Conservation (phyloP, 2,888 invertebrate genomes). For the Acrobasis consociella region DNA sequence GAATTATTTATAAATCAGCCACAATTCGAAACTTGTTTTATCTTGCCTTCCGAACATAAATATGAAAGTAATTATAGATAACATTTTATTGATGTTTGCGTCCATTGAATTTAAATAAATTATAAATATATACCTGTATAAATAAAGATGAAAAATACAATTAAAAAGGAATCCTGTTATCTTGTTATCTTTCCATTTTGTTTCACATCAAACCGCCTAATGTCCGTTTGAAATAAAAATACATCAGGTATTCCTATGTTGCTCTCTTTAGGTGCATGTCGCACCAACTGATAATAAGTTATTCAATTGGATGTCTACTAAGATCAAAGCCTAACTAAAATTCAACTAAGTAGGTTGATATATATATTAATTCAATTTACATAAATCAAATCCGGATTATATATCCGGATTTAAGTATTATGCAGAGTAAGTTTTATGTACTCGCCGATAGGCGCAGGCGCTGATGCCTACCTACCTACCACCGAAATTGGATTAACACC, state of each 20-base stretch:
- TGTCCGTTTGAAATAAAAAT: conserved; percentile 35
- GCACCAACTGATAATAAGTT: not conserved
- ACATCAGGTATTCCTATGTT: not conserved
- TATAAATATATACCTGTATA: not conserved
- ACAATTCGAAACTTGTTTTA: not conserved
- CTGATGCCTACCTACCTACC: not conserved
- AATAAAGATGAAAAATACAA: not conserved
- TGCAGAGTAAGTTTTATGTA: no score
- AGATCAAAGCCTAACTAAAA: no score
- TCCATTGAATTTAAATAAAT: not conserved
- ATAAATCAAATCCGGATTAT: no score
- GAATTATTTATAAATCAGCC: not conserved
- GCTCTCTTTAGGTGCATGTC: not conserved
- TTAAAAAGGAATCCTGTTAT: conserved; percentile 6
- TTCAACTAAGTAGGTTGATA: no score
- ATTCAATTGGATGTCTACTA: not conserved
- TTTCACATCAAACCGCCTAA: conserved; percentile 35
- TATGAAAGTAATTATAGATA: not conserved
- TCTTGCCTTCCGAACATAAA: not conserved
- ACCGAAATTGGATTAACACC: no score
- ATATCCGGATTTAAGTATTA: no score
- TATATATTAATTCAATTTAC: no score
- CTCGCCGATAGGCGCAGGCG: no score
- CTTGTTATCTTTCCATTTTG: conserved; percentile 33
- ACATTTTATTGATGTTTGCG: conserved; percentile 6